Conservation (phyloP, 2,113 vertebrate genomes). For the Gulo gulo region DNA sequence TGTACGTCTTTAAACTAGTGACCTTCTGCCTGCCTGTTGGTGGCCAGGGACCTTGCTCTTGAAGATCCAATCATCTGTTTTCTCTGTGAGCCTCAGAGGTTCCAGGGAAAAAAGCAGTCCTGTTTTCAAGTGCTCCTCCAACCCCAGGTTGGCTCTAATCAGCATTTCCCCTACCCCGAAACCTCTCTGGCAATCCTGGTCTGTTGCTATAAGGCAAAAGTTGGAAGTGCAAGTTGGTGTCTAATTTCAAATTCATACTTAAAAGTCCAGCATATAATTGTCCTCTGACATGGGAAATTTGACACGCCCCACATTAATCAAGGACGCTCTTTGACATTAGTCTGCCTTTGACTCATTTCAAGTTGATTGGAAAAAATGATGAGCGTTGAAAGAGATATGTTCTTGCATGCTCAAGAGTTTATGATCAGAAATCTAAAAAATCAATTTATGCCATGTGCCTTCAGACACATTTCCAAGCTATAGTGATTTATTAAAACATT, state of each 20-base stretch:
- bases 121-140: background rate
- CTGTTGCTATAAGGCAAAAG: background rate
- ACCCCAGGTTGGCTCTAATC: background rate
- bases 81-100: background rate
- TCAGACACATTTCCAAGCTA: constrained; percentile 50
- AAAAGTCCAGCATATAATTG: background rate
- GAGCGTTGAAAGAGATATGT: background rate
- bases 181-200: background rate
- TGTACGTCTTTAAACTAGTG: background rate
- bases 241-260: constrained; percentile 31
- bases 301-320: background rate
- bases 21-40: background rate
- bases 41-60: background rate
- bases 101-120: background rate
- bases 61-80: background rate
- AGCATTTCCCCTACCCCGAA: rapidly evolving
- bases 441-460: background rate
- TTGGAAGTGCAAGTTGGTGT: background rate
- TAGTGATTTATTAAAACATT: constrained; percentile 59
- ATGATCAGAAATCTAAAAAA: constrained; percentile 59
- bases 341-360: constrained; percentile 30
- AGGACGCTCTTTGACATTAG: background rate
- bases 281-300: background rate
- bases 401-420: background rate
- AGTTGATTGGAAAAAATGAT: background rate